A percentile compares a stretch with the other conserved stretches of the same genome.
Conservation (phyloP, 2,797 vertebrate genomes). For the Octomys mimax region DNA sequence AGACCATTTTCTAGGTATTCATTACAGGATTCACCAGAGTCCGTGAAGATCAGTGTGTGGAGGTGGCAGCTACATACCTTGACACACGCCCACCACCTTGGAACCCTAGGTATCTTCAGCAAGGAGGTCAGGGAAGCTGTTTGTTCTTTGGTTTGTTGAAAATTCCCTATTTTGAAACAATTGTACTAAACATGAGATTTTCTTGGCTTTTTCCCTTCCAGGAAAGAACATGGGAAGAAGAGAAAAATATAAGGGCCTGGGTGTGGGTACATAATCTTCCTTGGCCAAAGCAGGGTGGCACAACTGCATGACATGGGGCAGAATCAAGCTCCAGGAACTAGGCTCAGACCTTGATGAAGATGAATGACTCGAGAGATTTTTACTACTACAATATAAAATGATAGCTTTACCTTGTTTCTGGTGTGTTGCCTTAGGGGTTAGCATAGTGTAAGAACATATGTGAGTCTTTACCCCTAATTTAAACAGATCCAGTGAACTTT, state of each 20-base stretch:
- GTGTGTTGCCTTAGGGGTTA: neutral
- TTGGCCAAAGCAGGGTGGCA: neutral
- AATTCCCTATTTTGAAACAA: neutral
- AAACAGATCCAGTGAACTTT: conserved; percentile 21
- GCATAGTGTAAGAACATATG: neutral
- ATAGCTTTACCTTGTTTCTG: neutral
- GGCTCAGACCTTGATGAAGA: neutral
- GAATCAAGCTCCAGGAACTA: neutral
- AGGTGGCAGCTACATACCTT: neutral
- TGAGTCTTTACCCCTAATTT: neutral
- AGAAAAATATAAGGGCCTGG: neutral
- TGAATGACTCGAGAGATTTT: neutral
- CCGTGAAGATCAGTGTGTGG: neutral
- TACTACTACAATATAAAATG: neutral
- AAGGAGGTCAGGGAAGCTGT: neutral
- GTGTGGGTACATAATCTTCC: neutral
- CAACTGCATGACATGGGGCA: neutral
- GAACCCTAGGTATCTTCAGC: neutral
- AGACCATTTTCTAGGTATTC: neutral
- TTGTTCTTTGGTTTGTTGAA: neutral
- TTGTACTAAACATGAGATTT: neutral
- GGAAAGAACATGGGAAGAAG: neutral
- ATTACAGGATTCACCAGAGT: neutral
- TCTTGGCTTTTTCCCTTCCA: neutral
- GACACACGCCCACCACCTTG: neutral